Evolutionary conservation across 2,797 vertebrate genomes (phyloP).

Genomic region (Apogon talboti): DNA sequence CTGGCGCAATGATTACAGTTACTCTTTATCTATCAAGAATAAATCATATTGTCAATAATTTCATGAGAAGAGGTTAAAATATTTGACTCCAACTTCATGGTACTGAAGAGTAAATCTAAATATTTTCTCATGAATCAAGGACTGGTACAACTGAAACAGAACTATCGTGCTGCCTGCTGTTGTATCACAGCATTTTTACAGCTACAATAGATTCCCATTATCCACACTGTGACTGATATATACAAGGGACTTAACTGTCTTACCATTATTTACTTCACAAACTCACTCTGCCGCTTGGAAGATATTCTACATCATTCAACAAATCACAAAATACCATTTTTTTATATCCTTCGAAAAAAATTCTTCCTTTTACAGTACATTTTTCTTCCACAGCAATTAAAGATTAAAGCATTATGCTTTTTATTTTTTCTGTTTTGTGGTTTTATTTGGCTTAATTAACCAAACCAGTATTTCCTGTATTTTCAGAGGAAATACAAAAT

Average conservation of each 20-base stretch:
- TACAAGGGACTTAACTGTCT: slow-evolving; percentile 12
- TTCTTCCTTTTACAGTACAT: background rate
- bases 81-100: too few relatives aligned
- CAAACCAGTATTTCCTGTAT: slow-evolving; percentile 60
- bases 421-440: slow-evolving; percentile 35
- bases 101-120: too few relatives aligned
- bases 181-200: slow-evolving; percentile 25
- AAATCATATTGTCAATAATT: too few relatives aligned
- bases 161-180: slow-evolving; percentile 24
- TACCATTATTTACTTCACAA: slow-evolving; percentile 40
- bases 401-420: slow-evolving; percentile 43
- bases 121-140: background rate
- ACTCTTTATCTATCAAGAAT: too few relatives aligned
- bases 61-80: too few relatives aligned
- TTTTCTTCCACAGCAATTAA: slow-evolving; percentile 25
- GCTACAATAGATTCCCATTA: slow-evolving; percentile 46
- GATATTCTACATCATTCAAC: slow-evolving; percentile 36
- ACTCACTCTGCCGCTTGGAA: slow-evolving; percentile 32
- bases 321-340: slow-evolving; percentile 38
- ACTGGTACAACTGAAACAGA: slow-evolving; percentile 24
- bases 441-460: slow-evolving; percentile 51
- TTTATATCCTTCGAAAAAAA: slow-evolving; percentile 28
- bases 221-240: slow-evolving; percentile 24
- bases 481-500: slow-evolving; percentile 72
- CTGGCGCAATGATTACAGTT: too few relatives aligned